Conservation (phyloP, 1,140 invertebrate genomes). For the Scaptomyza hsui region DNA sequence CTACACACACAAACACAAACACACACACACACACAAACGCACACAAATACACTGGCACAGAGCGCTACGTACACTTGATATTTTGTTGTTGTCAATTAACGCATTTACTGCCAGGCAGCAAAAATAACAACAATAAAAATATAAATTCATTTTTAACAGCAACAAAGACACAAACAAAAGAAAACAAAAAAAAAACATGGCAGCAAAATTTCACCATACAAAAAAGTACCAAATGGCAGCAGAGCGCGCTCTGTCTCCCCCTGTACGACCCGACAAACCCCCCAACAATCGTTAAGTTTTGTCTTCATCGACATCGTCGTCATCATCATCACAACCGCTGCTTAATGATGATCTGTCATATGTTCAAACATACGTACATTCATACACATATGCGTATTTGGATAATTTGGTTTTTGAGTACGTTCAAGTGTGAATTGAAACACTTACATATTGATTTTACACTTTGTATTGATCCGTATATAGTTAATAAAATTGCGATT, state of each 20-base stretch:
- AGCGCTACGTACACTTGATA: conserved; percentile 41
- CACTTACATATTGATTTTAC: conserved; percentile 61
- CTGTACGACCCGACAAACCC: background rate
- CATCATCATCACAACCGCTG: conserved; percentile 21
- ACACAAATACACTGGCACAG: background rate
- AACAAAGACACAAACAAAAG: conserved; percentile 54
- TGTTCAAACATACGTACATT: conserved; percentile 8
- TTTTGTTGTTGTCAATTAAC: conserved; percentile 71
- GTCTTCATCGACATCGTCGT: conserved; percentile 42
- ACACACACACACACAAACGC: conserved; percentile 4
- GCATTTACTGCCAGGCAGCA: conserved; percentile 62
- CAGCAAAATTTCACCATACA: conserved; percentile 74
- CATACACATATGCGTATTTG: conserved; percentile 6
- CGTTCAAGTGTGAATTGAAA: conserved; percentile 6
- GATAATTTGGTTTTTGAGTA: background rate
- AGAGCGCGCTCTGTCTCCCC: conserved; percentile 34
- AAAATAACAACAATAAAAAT: conserved; percentile 36
- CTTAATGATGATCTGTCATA: conserved; percentile 38
- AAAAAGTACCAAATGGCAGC: conserved; percentile 59
- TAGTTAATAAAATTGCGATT: conserved; percentile 63
- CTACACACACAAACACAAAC: conserved; percentile 18
- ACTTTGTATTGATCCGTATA: conserved; percentile 49
- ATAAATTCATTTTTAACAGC: conserved; percentile 45
- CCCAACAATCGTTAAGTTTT: conserved; percentile 37
- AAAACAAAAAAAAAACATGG: conserved; percentile 64